Percentiles rank a stretch among this genome's conserved stretches.
phyloP scores from a whole-genome alignment of 2,113 vertebrate genomes.

The Microtus montanus region DNA sequence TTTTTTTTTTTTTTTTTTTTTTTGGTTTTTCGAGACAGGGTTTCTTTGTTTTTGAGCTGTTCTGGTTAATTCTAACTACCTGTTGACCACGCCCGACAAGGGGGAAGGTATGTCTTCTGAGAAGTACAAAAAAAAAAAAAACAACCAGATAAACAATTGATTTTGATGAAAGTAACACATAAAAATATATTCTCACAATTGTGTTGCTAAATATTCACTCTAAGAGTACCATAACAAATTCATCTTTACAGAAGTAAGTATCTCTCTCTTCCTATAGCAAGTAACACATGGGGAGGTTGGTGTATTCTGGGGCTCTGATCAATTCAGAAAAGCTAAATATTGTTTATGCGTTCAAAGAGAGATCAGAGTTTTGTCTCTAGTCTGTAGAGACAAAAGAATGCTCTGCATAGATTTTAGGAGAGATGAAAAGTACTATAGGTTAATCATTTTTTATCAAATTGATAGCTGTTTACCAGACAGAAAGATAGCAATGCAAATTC shows the following conservation, averaged over 20 bases:
- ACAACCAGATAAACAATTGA: neutral
- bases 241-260: neutral
- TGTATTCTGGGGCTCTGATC: neutral
- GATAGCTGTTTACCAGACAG: neutral
- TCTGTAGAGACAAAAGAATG: neutral
- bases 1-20: no score
- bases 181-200: neutral
- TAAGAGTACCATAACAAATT: neutral
- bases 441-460: neutral
- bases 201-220: neutral
- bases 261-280: accelerated
- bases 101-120: neutral
- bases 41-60: no score
- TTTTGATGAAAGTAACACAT: neutral
- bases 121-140: neutral
- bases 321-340: neutral
- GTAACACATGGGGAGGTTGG: neutral
- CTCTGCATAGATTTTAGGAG: neutral
- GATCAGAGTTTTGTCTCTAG: neutral
- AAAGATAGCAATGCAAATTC: neutral
- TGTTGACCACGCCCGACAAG: no score
- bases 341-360: neutral
- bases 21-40: no score
- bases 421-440: neutral
- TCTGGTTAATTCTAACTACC: no score